Base-by-base conservation (phyloP, 2,888 invertebrate genomes). In the Watsonalla cultraria region DNA sequence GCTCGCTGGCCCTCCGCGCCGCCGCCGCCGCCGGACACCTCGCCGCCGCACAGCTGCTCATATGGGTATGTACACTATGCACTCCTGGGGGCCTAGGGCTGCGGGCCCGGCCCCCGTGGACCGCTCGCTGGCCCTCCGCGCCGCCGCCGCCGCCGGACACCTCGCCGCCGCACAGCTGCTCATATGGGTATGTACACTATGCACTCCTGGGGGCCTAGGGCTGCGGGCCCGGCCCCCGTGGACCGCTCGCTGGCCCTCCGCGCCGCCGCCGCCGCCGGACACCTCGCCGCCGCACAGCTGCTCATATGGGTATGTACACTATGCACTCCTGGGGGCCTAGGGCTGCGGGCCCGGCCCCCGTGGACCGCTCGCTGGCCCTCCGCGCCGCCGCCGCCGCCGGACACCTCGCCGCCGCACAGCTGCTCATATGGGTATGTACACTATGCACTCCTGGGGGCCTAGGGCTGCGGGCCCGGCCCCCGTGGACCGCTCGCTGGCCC, bases 311-410 rank as follows among this genome's bases (percentile, higher is more conserved):
- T 98, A 85, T 91, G 92, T 73, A 34, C 42, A 24, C 9, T 2
- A 24, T 14, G 37, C 35, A 50, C 49, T 45, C 52, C 86, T 97
- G 51, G 95, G 97, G 81, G 91, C 97, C 62, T 96, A 39, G 46
- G 45, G 90, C 97, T 74, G 95, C 97, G 52, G 95, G 96, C 84
- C 97, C 65, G 57, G 72, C 80, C n/a, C 64, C 67, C 15, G 54
- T 54, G 60, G 83, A 82, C 62, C 76, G 84, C 55, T 72, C 83
- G 60, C 76, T 85, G 0, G 87, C 86, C 2, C 89, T 99, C 57
- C 95, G 99, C 74, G 92, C 98, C 59, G 97, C 98, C 14, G 96
- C 97, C 80, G 96, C 97, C 48, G 95, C 95, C 68, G 96, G 96
- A 6, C 97, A 97, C 77, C 91, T 98, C 61, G 95, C 97, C 54